Base-by-base conservation (phyloP, 2,888 invertebrate genomes). In the Luperina nickerlii region DNA sequence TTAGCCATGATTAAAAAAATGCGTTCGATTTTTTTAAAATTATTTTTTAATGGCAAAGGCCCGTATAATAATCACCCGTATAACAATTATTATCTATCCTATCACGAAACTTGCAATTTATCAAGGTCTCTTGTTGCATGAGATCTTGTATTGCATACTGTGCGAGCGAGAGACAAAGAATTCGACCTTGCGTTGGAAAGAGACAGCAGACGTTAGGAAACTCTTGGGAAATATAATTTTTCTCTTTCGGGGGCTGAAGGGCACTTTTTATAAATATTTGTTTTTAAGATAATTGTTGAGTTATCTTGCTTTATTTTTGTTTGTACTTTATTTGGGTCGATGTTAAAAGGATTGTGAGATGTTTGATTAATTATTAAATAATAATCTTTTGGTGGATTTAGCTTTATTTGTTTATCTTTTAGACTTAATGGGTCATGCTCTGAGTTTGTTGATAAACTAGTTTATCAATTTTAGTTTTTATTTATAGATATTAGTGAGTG, bases 51-150 rank as follows among this genome's bases (percentile, higher is more conserved):
- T 90, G 91, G 91, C 90, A 91, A 93, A 93, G 89, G 90, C 93
- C 94, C 92, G 94, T 93, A 95, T 95, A 94, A 93, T 94, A 95
- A 94, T 92, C 88, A 94, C 96, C 96, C 95, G 95, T 95, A 96
- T 95, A 95, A 93, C 94, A 95, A 96, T 96, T 96, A 96, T 96
- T 96, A 96, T 95, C 96, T 96, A 96, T 95, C 96, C 96, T 96
- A 96, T 95, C 96, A 95, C 96, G 96, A 97, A 97, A 96, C 95
- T 96, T 96, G 96, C 96, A 96, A 94, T 95, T 94, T 95, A 96
- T 95, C 97, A 97, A 96, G 97, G 97, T 95, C 95, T 93, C 88
- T 92, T 93, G 95, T 96, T 96, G 96, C 96, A 97, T 96, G 96
- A 96, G 96, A 96, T 96, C 94, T 95, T 93, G 93, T 94, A 93